These are phyloP conservation scores for Rutpela maculata DNA, from an alignment of 2,888 invertebrate species.

Conservation along the genomic window DNA sequence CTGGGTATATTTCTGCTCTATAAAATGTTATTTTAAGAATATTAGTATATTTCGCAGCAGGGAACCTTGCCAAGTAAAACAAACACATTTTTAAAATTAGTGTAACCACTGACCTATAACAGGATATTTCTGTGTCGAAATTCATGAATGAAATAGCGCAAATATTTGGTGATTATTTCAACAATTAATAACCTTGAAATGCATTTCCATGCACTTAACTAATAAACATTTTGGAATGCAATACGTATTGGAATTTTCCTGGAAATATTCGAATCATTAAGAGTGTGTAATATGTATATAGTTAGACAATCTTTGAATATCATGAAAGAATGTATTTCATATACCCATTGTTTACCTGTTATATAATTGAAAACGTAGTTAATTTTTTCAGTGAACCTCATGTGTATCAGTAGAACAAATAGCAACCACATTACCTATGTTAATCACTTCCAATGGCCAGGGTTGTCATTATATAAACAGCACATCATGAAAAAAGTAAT, in stretches of 20 bases:
- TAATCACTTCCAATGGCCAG: too few relatives aligned
- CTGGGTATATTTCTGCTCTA: constrained; percentile 53
- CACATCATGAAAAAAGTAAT: too few relatives aligned
- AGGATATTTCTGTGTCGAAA: constrained; percentile 50
- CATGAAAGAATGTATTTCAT: too few relatives aligned
- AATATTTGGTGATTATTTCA: constrained; percentile 30
- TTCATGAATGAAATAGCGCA: constrained; percentile 50
- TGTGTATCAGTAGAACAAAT: too few relatives aligned
- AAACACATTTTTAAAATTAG: constrained; percentile 56
- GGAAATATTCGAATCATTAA: not conserved
- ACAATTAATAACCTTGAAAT: constrained; percentile 31
- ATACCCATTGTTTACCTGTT: too few relatives aligned
- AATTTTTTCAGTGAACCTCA: too few relatives aligned
- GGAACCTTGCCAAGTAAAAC: constrained; percentile 53
- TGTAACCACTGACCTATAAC: constrained; percentile 57
- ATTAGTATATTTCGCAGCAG: constrained; percentile 50
- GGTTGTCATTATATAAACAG: too few relatives aligned
- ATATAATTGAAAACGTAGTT: too few relatives aligned
- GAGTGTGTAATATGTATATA: too few relatives aligned
- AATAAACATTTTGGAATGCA: constrained; percentile 4
- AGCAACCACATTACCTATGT: too few relatives aligned
- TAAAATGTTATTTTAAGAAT: constrained; percentile 54
- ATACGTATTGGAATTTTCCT: not conserved
- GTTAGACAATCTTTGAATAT: too few relatives aligned
- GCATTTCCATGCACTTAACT: not conserved